Evolutionary conservation across 2,797 vertebrate species (phyloP).

Genomic region (Discoglossus pictus): DNA sequence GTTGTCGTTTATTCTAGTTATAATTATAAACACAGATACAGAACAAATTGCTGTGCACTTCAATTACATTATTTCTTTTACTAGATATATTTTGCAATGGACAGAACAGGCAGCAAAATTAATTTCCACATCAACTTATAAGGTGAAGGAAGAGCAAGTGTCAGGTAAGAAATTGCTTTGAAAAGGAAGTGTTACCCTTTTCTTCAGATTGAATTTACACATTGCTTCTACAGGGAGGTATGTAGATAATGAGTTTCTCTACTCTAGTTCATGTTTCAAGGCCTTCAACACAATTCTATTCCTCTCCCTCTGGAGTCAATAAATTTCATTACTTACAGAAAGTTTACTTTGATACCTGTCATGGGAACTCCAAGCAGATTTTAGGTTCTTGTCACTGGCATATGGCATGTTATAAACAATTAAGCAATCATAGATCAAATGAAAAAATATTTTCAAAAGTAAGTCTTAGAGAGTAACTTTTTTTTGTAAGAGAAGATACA

Average conservation of each 20-base stretch:
- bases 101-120: slow-evolving; percentile 60
- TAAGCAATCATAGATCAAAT: slow-evolving; percentile 29
- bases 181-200: slow-evolving; percentile 62
- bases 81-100: slow-evolving; percentile 42
- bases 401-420: slow-evolving; percentile 49
- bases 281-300: slow-evolving; percentile 44
- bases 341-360: slow-evolving; percentile 32
- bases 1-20: too few relatives aligned
- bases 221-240: slow-evolving; percentile 51
- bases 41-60: too few relatives aligned
- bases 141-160: slow-evolving; percentile 62
- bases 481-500: background rate
- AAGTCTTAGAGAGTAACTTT: slow-evolving; percentile 21
- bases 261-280: slow-evolving; percentile 54
- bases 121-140: slow-evolving; percentile 68
- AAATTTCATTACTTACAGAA: slow-evolving; percentile 34
- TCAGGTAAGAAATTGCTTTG: slow-evolving; percentile 66
- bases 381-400: slow-evolving; percentile 42
- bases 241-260: slow-evolving; percentile 53
- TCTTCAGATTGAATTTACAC: slow-evolving; percentile 66
- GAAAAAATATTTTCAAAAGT: slow-evolving; percentile 35
- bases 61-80: too few relatives aligned
- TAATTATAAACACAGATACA: too few relatives aligned
- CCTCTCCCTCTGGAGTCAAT: slow-evolving; percentile 1
- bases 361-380: slow-evolving; percentile 43